Percentiles rank a stretch among this genome's conserved stretches.
Evolutionary conservation across 1,140 invertebrate species (phyloP).

Genomic region (Lepidotrigona ventralis): DNA sequence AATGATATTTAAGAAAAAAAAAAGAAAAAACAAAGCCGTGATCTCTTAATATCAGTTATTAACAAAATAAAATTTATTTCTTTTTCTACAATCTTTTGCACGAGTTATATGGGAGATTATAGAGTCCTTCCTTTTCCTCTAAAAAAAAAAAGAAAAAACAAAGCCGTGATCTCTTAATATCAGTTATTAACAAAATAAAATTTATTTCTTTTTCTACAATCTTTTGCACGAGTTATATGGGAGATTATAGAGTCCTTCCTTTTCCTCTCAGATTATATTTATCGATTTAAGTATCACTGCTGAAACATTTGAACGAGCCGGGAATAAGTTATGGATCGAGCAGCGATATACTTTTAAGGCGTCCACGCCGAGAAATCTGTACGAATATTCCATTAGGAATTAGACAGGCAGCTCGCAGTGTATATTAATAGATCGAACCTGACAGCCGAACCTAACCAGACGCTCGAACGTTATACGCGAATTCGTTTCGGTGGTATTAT

Average conservation of each 20-base stretch:
- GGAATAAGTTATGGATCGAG: background rate
- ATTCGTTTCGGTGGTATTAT: conserved; percentile 35
- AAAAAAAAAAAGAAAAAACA: too few species aligned
- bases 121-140: background rate
- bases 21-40: too few species aligned
- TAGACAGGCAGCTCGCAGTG: conserved; percentile 59
- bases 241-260: background rate
- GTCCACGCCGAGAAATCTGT: conserved; percentile 49
- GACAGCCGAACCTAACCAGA: conserved; percentile 75
- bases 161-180: background rate
- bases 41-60: background rate
- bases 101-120: background rate
- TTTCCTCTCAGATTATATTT: too few species aligned
- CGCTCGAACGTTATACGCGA: conserved; percentile 41
- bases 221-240: background rate
- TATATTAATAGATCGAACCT: conserved; percentile 76
- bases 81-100: background rate
- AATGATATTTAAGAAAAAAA: background rate
- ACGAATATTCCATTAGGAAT: conserved; percentile 68
- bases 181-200: background rate
- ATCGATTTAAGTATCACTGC: too few species aligned
- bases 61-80: background rate
- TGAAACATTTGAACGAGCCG: background rate
- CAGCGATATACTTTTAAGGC: conserved; percentile 64
- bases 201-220: background rate